phyloP scores from a whole-genome alignment of 1,140 invertebrate species.

The Conus ventricosus region DNA sequence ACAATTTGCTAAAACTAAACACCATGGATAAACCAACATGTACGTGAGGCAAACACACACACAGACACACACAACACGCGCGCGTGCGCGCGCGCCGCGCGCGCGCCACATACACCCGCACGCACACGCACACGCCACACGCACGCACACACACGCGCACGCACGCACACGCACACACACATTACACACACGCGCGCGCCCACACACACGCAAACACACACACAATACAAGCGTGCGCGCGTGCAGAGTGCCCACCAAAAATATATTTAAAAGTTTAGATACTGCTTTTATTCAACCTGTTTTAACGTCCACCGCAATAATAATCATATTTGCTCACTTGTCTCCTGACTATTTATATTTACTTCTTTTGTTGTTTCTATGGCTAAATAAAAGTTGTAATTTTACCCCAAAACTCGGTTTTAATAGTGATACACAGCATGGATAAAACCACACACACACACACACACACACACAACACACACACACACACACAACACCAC shows the following conservation, averaged over 20 bases:
- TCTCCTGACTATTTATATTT: too few species aligned
- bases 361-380: too few species aligned
- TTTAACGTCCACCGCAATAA: too few species aligned
- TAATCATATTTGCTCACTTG: too few species aligned
- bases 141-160: background rate
- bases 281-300: too few species aligned
- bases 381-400: too few species aligned
- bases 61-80: background rate
- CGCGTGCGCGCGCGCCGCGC: too few species aligned
- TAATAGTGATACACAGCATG: background rate
- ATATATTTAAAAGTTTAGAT: background rate
- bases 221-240: background rate
- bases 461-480: slow-evolving; percentile 1
- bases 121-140: background rate
- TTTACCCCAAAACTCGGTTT: too few species aligned
- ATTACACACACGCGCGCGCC: background rate
- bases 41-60: too few species aligned
- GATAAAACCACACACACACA: background rate
- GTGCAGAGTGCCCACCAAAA: background rate
- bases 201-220: background rate
- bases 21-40: too few species aligned
- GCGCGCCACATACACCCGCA: background rate
- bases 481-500: slow-evolving; percentile 9
- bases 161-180: background rate
- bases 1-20: too few species aligned